Evolutionary conservation across 2,113 vertebrate genomes (phyloP).

Genomic region (Phaetusa simplex): DNA sequence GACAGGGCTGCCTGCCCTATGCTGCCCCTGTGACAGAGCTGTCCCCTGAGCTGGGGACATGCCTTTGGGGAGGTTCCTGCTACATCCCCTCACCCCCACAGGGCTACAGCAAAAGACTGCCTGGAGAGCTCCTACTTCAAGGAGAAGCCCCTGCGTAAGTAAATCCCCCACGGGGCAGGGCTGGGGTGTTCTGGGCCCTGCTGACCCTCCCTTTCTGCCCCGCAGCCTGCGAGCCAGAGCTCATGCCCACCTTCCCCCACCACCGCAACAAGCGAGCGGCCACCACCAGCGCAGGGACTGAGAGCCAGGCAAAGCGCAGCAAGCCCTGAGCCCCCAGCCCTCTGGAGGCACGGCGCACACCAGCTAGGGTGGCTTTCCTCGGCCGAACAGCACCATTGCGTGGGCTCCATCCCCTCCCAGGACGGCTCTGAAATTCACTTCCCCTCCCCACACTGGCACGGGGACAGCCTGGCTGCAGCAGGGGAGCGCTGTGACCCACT

Average conservation of each 20-base stretch:
- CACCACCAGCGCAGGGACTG: rapidly evolving
- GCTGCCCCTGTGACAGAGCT: rapidly evolving
- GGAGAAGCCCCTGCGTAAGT: constrained; percentile 96
- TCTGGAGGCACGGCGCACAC: rapidly evolving
- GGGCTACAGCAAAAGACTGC: constrained; percentile 87
- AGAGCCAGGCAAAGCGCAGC: constrained; percentile 80
- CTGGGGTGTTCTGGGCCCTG: rapidly evolving
- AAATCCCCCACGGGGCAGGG: not conserved
- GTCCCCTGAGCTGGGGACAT: not conserved
- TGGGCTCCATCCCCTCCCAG: not conserved
- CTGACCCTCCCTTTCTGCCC: not conserved
- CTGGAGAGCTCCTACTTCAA: constrained; percentile 98
- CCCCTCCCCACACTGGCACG: rapidly evolving
- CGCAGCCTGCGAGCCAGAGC: constrained; percentile 90
- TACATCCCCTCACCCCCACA: not conserved
- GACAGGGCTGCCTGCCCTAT: rapidly evolving
- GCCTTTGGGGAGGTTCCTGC: rapidly evolving
- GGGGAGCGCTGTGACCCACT: rapidly evolving
- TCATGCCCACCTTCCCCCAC: constrained; percentile 98
- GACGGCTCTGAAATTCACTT: rapidly evolving
- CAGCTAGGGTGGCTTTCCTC: not conserved
- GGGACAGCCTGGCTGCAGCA: rapidly evolving
- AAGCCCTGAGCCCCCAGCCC: constrained; percentile 74
- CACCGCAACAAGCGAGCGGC: constrained; percentile 90
- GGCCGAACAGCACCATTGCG: rapidly evolving